Evolutionary conservation across 2,888 invertebrate species (phyloP).

Genomic region (Ophioninae sp.): DNA sequence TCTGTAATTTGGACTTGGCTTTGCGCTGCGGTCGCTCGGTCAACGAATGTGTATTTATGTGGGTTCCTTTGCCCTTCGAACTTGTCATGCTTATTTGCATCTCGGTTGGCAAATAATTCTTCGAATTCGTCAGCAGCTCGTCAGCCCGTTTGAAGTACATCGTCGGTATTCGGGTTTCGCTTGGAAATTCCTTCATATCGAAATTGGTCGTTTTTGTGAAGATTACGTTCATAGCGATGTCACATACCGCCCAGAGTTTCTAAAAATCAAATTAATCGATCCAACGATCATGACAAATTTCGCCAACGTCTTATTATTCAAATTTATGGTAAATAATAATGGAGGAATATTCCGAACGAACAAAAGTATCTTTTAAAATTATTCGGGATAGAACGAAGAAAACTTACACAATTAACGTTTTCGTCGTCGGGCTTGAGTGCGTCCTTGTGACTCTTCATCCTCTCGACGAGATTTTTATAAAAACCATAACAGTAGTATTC

Average conservation of each 20-base stretch:
- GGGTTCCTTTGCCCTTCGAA: conserved; percentile 76
- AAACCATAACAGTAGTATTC: conserved; percentile 98
- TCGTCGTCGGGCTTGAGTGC: conserved; percentile 92
- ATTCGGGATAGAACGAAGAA: conserved; percentile 7
- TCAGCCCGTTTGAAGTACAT: conserved; percentile 94
- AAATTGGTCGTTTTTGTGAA: conserved; percentile 93
- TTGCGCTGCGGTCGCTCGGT: conserved; percentile 78
- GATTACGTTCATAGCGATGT: conserved; percentile 95
- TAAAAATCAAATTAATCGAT: conserved; percentile 78
- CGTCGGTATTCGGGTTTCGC: conserved; percentile 92
- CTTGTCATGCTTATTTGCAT: conserved; percentile 84
- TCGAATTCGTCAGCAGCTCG: conserved; percentile 88
- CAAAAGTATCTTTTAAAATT: background rate
- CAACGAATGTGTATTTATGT: conserved; percentile 78
- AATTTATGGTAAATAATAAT: conserved; percentile 24
- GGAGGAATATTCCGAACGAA: background rate
- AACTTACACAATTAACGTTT: conserved; percentile 89
- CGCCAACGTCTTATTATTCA: too few species aligned
- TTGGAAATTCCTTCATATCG: conserved; percentile 94
- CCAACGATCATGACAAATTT: background rate
- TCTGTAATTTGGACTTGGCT: conserved; percentile 81
- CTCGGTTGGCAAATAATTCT: conserved; percentile 92
- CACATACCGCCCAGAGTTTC: conserved; percentile 99
- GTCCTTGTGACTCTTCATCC: conserved; percentile 97
- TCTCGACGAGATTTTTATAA: conserved; percentile 95